These are phyloP conservation scores for Dicyrtoma fusca DNA, from an alignment of 2,888 invertebrate genomes.

Conservation along the genomic window DNA sequence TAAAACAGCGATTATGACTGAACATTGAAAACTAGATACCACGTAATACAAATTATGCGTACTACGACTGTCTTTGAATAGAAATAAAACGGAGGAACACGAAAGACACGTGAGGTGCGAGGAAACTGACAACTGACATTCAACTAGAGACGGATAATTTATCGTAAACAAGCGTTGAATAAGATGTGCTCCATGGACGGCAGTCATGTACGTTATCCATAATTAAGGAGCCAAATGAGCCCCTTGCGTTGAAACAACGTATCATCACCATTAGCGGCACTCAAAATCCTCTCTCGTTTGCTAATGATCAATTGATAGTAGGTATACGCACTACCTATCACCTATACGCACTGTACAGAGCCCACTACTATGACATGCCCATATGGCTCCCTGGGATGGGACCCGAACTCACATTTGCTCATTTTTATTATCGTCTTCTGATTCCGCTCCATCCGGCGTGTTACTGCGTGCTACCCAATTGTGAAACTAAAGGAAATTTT, in stretches of 20 bases:
- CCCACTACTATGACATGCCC: background rate
- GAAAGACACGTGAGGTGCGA: conserved; percentile 31
- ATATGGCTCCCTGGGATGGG: background rate
- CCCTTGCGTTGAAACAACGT: conserved; percentile 29
- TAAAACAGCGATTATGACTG: no score
- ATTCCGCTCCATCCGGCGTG: background rate
- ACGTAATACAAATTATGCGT: no score
- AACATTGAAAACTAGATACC: no score
- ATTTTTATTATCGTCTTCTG: no score
- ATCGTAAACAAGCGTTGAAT: background rate
- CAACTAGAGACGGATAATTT: conserved; percentile 11
- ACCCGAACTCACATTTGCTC: background rate
- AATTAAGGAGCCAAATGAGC: conserved; percentile 19
- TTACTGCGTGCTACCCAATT: no score
- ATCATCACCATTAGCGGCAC: conserved; percentile 35
- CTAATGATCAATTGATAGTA: conserved; percentile 3
- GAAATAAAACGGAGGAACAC: background rate
- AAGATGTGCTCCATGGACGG: background rate
- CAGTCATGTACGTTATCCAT: background rate
- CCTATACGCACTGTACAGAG: no score
- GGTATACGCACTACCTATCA: background rate
- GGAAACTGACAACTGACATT: conserved; percentile 19
- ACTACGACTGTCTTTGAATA: background rate
- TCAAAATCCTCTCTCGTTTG: conserved; percentile 3
- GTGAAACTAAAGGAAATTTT: no score